Evolutionary conservation across 2,797 vertebrate species (phyloP).

Genomic region (Anguilla anguilla): DNA sequence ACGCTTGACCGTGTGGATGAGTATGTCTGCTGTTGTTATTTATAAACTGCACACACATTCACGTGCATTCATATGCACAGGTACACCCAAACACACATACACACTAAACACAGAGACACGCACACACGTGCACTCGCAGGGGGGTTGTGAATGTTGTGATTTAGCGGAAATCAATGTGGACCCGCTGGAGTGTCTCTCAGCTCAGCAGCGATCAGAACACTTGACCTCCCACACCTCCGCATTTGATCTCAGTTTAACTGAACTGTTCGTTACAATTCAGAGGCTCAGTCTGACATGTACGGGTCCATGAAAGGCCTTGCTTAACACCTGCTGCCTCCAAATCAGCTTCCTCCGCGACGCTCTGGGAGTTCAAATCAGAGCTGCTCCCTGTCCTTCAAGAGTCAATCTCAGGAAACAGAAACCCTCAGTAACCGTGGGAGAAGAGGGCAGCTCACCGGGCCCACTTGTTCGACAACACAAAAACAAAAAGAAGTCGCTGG

Average conservation of each 20-base stretch:
- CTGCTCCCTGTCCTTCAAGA: slow-evolving; percentile 53
- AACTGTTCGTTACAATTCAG: slow-evolving; percentile 36
- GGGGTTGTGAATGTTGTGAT: background rate
- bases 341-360: slow-evolving; percentile 50
- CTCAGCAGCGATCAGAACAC: slow-evolving; percentile 16
- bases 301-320: slow-evolving; percentile 53
- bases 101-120: background rate
- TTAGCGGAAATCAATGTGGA: slow-evolving; percentile 37
- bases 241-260: slow-evolving; percentile 35
- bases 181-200: slow-evolving; percentile 37
- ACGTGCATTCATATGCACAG: background rate
- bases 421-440: background rate
- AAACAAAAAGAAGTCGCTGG: slow-evolving; percentile 21
- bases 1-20: background rate
- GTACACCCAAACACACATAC: background rate
- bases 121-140: background rate
- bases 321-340: slow-evolving; percentile 46
- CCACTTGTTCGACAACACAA: slow-evolving; percentile 53
- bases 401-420: background rate
- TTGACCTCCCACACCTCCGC: slow-evolving; percentile 38
- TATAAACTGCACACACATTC: background rate
- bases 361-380: slow-evolving; percentile 61
- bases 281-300: slow-evolving; percentile 34
- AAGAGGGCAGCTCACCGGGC: background rate
- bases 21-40: background rate